Base-by-base conservation (phyloP, 2,888 invertebrate genomes). In the Leptinotarsa rubiginosa region DNA sequence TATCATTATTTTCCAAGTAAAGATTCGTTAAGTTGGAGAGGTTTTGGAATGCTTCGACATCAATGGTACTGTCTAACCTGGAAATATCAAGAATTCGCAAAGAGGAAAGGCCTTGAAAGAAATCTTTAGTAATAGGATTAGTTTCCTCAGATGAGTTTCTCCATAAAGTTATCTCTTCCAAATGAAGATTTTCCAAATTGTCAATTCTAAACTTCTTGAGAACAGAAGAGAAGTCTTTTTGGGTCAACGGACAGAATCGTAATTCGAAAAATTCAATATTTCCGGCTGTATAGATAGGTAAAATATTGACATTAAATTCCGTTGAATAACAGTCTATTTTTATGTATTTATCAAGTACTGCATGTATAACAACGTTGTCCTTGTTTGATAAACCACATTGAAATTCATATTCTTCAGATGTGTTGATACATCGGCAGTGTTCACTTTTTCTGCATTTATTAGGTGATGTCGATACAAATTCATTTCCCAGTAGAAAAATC, bases 171-270 rank as follows among this genome's bases (percentile, higher is more conserved):
- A 50, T 20, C 4, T 76, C 69, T 7, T 74, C 69, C n/a, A 77
- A 22, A 20, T 52, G 49, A n/a, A 77, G 47, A 4, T 52, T 20
- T 20, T 18, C 20, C 13, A 77, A 52, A 18, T 65, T 68, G 15
- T 50, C 41, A 13, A 75, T 88, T 75, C 90, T 89, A 71, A 91
- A 87, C 62, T 85, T 87, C 12, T 86, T 84, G 72, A 91, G 84
- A 15, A 91, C 88, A 70, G 90, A 88, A 80, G 87, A 88, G 72
- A 91, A 89, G 0, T 88, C 87, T 2, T 84, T 80, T 2, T 82
- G 78, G n/a, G 91, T 91, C 75, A 91, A 78, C 0, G 91, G 91
- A 79, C 92, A 91, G 81, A 88, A 89, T 81, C 88, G 89, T 80
- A 91, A 89, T 77, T 86, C 88, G 81, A 91, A 89, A 47, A 88